Base-by-base conservation (phyloP, 2,888 invertebrate genomes). In the Timandra comae region DNA sequence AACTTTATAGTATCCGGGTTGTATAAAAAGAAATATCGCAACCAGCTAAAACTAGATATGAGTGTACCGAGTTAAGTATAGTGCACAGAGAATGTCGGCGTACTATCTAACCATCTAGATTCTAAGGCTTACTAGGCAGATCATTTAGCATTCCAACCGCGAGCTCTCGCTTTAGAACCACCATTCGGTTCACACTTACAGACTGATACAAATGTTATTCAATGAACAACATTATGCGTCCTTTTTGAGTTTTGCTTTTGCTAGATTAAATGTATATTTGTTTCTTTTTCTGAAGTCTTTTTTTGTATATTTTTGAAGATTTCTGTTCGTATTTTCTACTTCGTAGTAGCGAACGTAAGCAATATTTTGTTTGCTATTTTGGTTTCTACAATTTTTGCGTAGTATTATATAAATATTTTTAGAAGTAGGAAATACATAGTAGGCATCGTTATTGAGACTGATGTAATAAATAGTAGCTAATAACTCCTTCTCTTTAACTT, bases 131-230 rank as follows among this genome's bases (percentile, higher is more conserved):
- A 49, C 49, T 50, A 48, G 47, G 42, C 41, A 53, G 49, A 62
- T 57, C 63, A 52, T 60, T 73, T 73, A 72, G 63, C 59, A 73
- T 73, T 72, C 72, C 56, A 42, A 39, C 49, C 56, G 51, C 60
- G 58, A 35, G 43, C 42, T 43, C 34, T 44, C 50, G 40, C 47
- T 57, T n/a, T 51, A 42, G 42, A 41, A 41, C 52, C 44, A 37
- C 40, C 48, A 45, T 42, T 56, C n/a, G n/a, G 61, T 66, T 70
- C 63, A 60, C 69, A 63, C 69, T 56, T 59, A 45, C 39, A 53
- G 49, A 45, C 39, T 52, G 49, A 45, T 58, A 52, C 41, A 39
- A 42, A 56, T 45, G 44, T 44, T 31, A 39, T 35, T 37, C 35
- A 19, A 11, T 34, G 29, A 41, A 33, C 46, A 22, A 10, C 35